Percentiles rank a stretch among this genome's conserved stretches.
phyloP scores from a whole-genome alignment of 2,113 vertebrate species.

The Rhabdornis inornatus region DNA sequence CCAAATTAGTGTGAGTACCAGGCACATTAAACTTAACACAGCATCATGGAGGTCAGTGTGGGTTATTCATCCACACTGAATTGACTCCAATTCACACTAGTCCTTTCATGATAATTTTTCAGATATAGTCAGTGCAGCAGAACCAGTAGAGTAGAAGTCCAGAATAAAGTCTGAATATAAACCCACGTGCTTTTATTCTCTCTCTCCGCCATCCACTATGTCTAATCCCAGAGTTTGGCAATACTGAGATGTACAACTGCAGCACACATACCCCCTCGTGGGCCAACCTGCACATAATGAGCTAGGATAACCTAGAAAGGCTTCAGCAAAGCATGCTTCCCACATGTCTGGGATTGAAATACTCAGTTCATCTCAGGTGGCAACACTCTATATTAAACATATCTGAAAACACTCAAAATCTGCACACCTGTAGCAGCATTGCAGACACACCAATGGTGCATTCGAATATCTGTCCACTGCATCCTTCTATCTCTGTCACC shows the following conservation, averaged over 20 bases:
- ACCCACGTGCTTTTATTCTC: background rate
- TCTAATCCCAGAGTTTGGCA: background rate
- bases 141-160: background rate
- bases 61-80: background rate
- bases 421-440: background rate
- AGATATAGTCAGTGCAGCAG: background rate
- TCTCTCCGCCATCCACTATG: background rate
- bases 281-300: background rate
- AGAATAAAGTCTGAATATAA: background rate
- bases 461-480: background rate
- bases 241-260: fast-evolving
- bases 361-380: background rate
- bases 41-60: background rate
- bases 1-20: background rate
- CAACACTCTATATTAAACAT: background rate
- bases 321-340: background rate
- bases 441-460: background rate
- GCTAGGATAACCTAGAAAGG: background rate
- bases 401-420: background rate
- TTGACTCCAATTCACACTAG: background rate
- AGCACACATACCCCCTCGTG: fast-evolving
- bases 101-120: background rate
- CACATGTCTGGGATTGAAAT: background rate
- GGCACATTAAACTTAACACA: background rate
- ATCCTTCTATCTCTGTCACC: background rate